Evolutionary conservation across 2,888 invertebrate species (phyloP).

Genomic region (Ectobius pallidus): DNA sequence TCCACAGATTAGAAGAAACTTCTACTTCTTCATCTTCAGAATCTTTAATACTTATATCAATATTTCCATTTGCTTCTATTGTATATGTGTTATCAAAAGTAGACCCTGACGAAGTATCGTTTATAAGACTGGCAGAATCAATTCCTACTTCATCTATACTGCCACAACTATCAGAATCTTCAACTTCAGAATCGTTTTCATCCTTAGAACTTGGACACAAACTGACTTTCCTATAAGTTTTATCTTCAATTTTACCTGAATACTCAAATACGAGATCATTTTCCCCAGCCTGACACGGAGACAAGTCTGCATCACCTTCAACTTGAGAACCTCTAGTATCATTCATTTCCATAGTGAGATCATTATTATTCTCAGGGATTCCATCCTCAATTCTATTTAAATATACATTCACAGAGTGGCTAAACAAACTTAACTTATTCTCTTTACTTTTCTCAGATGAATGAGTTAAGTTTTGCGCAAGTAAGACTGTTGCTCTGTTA

Average conservation of each 20-base stretch:
- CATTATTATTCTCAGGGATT: not conserved
- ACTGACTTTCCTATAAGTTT: not conserved
- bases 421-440: not conserved
- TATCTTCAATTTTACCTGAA: not conserved
- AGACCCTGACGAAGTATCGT: slow-evolving; percentile 1
- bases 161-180: not conserved
- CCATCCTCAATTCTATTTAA: not conserved
- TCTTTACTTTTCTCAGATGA: not conserved
- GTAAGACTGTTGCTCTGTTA: slow-evolving; percentile 7
- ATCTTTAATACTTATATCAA: not conserved
- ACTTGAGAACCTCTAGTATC: not conserved
- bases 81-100: not conserved
- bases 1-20: not conserved
- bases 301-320: not conserved
- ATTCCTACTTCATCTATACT: slow-evolving; percentile 5
- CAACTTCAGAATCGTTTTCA: not conserved
- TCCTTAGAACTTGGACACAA: not conserved
- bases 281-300: not conserved
- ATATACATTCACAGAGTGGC: not conserved
- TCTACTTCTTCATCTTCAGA: too few species aligned
- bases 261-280: not conserved
- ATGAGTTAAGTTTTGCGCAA: not conserved
- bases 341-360: not conserved
- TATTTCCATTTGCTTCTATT: not conserved
- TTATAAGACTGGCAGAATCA: slow-evolving; percentile 11